phyloP scores from a whole-genome alignment of 2,113 vertebrate species.

The Gallinago undulata region DNA sequence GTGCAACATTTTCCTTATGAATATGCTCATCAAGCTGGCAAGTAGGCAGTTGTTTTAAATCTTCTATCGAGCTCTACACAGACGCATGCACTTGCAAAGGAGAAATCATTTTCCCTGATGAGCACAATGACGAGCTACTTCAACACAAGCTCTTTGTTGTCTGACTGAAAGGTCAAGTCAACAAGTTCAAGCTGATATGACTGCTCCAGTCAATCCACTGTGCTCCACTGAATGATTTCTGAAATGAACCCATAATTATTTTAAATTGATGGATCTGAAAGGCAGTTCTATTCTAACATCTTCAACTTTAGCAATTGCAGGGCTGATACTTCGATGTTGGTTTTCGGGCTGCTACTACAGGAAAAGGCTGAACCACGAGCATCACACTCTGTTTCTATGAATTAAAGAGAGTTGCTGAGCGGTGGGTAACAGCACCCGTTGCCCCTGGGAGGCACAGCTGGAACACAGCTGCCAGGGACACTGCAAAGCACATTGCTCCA shows the following conservation, averaged over 20 bases:
- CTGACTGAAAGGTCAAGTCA: slow-evolving; percentile 24
- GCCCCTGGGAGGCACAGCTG: background rate
- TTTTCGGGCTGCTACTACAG: background rate
- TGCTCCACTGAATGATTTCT: background rate
- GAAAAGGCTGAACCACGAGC: background rate
- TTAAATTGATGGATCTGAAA: background rate
- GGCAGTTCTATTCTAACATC: background rate
- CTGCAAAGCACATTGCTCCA: background rate
- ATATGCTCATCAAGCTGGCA: background rate
- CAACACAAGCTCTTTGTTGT: background rate
- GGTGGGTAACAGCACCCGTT: background rate
- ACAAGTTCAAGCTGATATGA: background rate
- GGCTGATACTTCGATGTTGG: background rate
- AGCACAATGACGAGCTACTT: background rate
- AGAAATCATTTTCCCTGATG: background rate
- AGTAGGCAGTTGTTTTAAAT: background rate
- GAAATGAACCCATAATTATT: slow-evolving; percentile 9
- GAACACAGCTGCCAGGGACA: background rate
- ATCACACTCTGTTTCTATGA: background rate
- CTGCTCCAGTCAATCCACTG: background rate
- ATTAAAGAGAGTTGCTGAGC: background rate
- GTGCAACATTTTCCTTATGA: background rate
- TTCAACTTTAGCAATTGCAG: background rate
- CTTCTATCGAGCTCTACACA: background rate
- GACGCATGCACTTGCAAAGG: background rate